Conservation (phyloP, 1,140 invertebrate species). For the Notospermus geniculatus region DNA sequence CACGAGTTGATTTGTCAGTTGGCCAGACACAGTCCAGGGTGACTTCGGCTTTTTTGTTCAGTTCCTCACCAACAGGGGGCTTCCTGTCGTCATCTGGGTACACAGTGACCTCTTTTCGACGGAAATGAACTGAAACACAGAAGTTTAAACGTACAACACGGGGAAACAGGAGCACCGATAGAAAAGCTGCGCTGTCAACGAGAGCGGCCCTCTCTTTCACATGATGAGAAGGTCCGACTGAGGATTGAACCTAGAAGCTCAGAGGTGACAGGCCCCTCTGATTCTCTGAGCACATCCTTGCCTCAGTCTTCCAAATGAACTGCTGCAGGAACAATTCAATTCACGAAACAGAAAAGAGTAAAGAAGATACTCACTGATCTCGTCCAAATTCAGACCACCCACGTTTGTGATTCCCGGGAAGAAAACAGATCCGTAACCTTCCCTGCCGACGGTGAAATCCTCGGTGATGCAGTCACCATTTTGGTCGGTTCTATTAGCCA, state of each 20-base stretch:
- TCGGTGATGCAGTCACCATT: conserved; percentile 82
- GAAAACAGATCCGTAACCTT: conserved; percentile 88
- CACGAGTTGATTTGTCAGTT: conserved; percentile 76
- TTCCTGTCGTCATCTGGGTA: conserved; percentile 69
- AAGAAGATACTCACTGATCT: conserved; percentile 64
- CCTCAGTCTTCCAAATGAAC: no score
- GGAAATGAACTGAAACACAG: conserved; percentile 60
- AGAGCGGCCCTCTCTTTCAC: no score
- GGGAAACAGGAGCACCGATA: background rate
- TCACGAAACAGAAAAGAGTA: background rate
- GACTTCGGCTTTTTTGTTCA: conserved; percentile 88
- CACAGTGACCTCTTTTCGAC: conserved; percentile 65
- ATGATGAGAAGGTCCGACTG: no score
- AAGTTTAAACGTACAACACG: no score
- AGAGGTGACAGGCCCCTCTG: no score
- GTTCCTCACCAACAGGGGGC: conserved; percentile 76
- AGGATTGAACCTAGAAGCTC: no score
- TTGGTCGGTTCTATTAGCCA: conserved; percentile 64
- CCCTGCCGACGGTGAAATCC: conserved; percentile 85
- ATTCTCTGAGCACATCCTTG: no score
- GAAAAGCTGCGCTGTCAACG: no score
- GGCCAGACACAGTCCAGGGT: conserved; percentile 95
- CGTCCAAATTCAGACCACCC: conserved; percentile 84
- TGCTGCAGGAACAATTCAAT: no score
- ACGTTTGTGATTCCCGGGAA: conserved; percentile 81